Evolutionary conservation across 92 coral and sea anemone genomes (phyloP).

Genomic region (Isaurus tuberculatus): DNA sequence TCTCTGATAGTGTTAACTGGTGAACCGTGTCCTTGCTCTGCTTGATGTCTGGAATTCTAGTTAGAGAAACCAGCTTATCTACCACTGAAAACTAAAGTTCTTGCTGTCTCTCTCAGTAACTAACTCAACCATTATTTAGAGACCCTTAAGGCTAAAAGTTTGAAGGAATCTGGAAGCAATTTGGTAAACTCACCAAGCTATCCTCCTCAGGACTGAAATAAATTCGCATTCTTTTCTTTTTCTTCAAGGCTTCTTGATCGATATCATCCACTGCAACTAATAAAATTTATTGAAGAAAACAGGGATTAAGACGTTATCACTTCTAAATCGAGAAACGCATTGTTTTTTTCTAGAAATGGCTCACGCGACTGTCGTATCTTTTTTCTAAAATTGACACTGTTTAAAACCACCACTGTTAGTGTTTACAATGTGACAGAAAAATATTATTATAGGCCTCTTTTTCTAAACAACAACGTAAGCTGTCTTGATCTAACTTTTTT

Average conservation of each 20-base stretch:
- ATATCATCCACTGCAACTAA: constrained; percentile 75
- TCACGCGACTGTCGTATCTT: too few relatives aligned
- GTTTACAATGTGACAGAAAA: too few relatives aligned
- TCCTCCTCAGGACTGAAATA: constrained; percentile 67
- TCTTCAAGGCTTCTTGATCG: constrained; percentile 70
- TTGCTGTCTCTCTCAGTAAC: background rate
- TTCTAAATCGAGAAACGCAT: background rate
- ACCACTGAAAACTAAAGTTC: too few relatives aligned
- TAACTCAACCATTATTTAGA: background rate
- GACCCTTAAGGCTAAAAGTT: background rate
- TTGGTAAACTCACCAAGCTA: constrained; percentile 63
- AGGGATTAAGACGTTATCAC: background rate
- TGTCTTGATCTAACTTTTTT: too few relatives aligned
- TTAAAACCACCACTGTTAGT: too few relatives aligned
- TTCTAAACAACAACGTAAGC: too few relatives aligned
- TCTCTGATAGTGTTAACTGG: background rate
- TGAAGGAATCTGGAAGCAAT: background rate
- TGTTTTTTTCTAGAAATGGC: too few relatives aligned
- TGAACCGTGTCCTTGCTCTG: too few relatives aligned
- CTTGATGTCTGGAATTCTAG: too few relatives aligned
- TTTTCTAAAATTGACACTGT: too few relatives aligned
- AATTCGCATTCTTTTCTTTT: constrained; percentile 51
- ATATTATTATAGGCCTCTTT: too few relatives aligned
- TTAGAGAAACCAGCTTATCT: too few relatives aligned
- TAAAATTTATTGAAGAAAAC: background rate